Evolutionary conservation across 2,113 vertebrate genomes (phyloP).

Genomic region (Aptenodytes patagonicus): DNA sequence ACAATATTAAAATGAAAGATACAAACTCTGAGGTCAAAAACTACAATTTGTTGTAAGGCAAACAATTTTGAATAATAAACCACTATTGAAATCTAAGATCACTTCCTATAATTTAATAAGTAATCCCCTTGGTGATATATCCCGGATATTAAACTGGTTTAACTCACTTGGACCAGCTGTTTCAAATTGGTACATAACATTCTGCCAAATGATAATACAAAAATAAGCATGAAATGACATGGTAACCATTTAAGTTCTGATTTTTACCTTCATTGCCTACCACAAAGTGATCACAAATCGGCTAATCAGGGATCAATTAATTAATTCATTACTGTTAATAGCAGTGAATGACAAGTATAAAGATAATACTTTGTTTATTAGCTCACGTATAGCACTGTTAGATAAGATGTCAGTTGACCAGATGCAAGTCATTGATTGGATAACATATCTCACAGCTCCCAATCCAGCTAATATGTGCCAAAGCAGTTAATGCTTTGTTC

Average conservation of each 20-base stretch:
- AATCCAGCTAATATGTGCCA: not conserved
- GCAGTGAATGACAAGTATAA: not conserved
- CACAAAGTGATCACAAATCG: not conserved
- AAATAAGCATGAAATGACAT: not conserved
- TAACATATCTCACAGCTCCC: not conserved
- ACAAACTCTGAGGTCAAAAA: conserved; percentile 67
- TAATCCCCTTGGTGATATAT: conserved; percentile 68
- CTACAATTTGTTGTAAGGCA: conserved; percentile 67
- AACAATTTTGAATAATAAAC: conserved; percentile 69
- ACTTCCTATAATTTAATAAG: conserved; percentile 72
- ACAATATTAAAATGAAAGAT: conserved; percentile 67
- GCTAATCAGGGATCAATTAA: not conserved
- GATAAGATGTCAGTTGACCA: not conserved
- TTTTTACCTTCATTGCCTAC: not conserved
- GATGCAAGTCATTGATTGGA: not conserved
- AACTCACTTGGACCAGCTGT: conserved; percentile 65
- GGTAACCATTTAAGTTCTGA: not conserved
- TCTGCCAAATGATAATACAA: conserved; percentile 60
- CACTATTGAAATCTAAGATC: conserved; percentile 67
- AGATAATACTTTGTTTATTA: not conserved
- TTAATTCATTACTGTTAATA: not conserved
- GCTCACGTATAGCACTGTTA: not conserved
- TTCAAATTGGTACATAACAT: conserved; percentile 66
- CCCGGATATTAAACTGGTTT: conserved; percentile 73
- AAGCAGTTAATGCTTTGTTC: not conserved